A percentile compares a stretch with the other conserved stretches of the same genome.
Evolutionary conservation across 2,888 invertebrate species (phyloP).

Genomic region (Dryadula phaetusa): DNA sequence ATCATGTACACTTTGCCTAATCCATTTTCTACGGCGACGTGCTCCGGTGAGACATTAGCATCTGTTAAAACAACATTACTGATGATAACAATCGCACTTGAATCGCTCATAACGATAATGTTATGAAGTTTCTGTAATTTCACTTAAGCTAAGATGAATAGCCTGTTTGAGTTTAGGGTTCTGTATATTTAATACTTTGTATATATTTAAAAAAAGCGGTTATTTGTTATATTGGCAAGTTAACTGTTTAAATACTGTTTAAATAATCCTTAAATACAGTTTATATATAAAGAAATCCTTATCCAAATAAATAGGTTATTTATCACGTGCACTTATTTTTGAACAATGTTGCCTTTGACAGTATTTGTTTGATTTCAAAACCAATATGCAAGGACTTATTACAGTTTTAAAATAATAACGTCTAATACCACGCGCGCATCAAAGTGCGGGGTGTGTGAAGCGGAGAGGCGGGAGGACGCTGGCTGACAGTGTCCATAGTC

Average conservation of each 20-base stretch:
- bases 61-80: slow-evolving; percentile 81
- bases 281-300: too few species aligned
- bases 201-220: neutral
- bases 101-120: slow-evolving; percentile 49
- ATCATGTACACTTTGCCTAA: slow-evolving; percentile 29
- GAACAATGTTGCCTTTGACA: too few species aligned
- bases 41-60: slow-evolving; percentile 69
- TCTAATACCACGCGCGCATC: too few species aligned
- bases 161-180: slow-evolving; percentile 43
- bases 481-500: too few species aligned
- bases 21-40: slow-evolving; percentile 53
- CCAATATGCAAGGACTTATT: too few species aligned
- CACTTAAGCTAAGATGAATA: slow-evolving; percentile 41
- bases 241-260: neutral
- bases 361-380: too few species aligned
- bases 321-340: too few species aligned
- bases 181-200: slow-evolving; percentile 41
- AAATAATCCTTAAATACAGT: neutral
- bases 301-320: too few species aligned
- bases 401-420: too few species aligned
- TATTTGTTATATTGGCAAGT: neutral
- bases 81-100: slow-evolving; percentile 66
- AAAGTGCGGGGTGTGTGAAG: too few species aligned
- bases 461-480: too few species aligned
- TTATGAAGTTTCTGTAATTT: slow-evolving; percentile 66